Evolutionary conservation across 1,140 invertebrate species (phyloP), one percentile per base, ranked within the genome.

Genomic region (Camponotus floridanus): DNA sequence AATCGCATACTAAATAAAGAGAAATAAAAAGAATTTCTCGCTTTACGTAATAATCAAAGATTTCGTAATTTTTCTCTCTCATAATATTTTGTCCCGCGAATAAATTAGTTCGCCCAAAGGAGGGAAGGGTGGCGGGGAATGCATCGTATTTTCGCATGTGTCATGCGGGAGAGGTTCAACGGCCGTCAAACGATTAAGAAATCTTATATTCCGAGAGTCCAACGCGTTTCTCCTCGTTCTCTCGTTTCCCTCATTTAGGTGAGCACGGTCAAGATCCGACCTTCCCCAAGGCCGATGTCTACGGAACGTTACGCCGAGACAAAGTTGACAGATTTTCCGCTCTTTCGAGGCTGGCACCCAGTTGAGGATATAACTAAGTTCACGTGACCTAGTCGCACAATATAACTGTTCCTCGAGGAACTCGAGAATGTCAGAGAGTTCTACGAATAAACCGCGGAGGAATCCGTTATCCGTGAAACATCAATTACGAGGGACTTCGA

Each of bases 211-310:
- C 57, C 39, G 48, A 31, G 8, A 65, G 57, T 26, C 11, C 9
- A 11, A n/a, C 21, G 31, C 51, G 45, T 76, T 81, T 76, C 59
- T 73, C 64, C 68, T 76, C 39, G 51, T 76, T 68, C 61, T 76
- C 61, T 76, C 57, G 39, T 90, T 90, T 85, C 67, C 51, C 62
- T 87, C 39, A 45, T 88, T 84, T 61, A 48, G 59, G 61, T 31
- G 67, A 61, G 57, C 26, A 57, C 48, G 68, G 86, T 79, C 85
- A 74, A 79, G 57, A 70, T 76, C 51, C 89, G 88, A 88, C 89
- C 89, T 92, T 91, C 85, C 55, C 64, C 88, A 88, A 92, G 91
- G 85, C 80, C 79, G 85, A 81, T 87, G 57, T 36, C 62, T 33
- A 51, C 45, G 55, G 55, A 61, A 26, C 59, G 59, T 51, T 48